Evolutionary conservation across 2,797 vertebrate species (phyloP).

Genomic region (Novumbra hubbsi): DNA sequence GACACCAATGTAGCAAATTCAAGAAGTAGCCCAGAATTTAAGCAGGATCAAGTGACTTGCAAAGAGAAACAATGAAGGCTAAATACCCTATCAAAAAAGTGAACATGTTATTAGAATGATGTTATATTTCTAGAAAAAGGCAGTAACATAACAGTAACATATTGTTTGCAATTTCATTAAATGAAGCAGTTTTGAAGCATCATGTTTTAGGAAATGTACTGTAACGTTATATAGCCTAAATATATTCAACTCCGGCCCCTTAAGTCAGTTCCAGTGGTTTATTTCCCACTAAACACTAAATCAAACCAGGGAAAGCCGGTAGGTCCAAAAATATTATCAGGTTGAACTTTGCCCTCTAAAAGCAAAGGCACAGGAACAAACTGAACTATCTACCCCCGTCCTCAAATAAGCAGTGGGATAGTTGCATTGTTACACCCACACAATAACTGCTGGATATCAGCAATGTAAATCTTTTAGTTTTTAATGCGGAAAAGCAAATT

Average conservation of each 20-base stretch:
- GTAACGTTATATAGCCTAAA: no score
- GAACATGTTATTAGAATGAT: neutral
- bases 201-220: no score
- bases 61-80: neutral
- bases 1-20: no score
- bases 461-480: neutral
- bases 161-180: neutral
- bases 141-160: no score
- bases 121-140: neutral
- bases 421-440: conserved; percentile 7
- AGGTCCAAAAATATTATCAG: no score
- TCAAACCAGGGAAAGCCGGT: no score
- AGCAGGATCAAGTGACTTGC: no score
- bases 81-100: neutral
- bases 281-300: no score
- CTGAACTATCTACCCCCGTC: neutral
- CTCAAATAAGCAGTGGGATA: neutral
- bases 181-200: neutral
- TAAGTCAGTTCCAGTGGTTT: no score
- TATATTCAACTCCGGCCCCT: no score
- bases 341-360: no score
- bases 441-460: neutral
- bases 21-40: no score
- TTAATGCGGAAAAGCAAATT: neutral
- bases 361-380: neutral